Conservation (phyloP, 2,888 invertebrate genomes). For the Lordiphosa andalusiaca region DNA sequence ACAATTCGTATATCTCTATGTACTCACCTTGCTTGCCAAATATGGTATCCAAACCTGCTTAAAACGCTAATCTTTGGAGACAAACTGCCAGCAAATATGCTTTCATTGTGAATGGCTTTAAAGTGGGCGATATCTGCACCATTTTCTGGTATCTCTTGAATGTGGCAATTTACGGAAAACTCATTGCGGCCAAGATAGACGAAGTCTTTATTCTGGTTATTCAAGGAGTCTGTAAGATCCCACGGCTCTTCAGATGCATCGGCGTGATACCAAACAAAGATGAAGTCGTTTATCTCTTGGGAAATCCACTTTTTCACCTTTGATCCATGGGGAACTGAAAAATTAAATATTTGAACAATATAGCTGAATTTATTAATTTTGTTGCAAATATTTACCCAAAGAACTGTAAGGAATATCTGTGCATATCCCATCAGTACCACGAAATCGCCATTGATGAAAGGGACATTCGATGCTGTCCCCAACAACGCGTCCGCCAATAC, state of each 20-base stretch:
- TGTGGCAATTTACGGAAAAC: slow-evolving; percentile 88
- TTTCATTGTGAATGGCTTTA: slow-evolving; percentile 86
- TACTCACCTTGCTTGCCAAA: slow-evolving; percentile 82
- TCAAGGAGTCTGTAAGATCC: slow-evolving; percentile 83
- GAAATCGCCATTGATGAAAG: slow-evolving; percentile 93
- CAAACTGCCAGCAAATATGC: slow-evolving; percentile 82
- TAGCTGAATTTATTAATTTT: neutral
- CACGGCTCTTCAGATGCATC: slow-evolving; percentile 87
- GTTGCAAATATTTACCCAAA: slow-evolving; percentile 11
- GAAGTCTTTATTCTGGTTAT: slow-evolving; percentile 83
- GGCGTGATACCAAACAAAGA: slow-evolving; percentile 92
- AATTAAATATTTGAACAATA: neutral
- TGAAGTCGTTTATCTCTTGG: slow-evolving; percentile 86
- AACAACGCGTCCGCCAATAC: slow-evolving; percentile 87
- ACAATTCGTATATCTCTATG: neutral
- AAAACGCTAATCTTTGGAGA: slow-evolving; percentile 71
- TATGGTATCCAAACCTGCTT: slow-evolving; percentile 81
- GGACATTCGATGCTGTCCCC: slow-evolving; percentile 92
- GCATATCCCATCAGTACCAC: slow-evolving; percentile 87
- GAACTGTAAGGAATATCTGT: slow-evolving; percentile 86
- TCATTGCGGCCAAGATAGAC: slow-evolving; percentile 89
- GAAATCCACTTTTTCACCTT: slow-evolving; percentile 86
- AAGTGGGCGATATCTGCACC: slow-evolving; percentile 93
- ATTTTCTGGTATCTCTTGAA: slow-evolving; percentile 92
- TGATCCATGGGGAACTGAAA: slow-evolving; percentile 85